Base-by-base conservation (phyloP, 2,888 invertebrate genomes). In the Drosophila emarginata region DNA sequence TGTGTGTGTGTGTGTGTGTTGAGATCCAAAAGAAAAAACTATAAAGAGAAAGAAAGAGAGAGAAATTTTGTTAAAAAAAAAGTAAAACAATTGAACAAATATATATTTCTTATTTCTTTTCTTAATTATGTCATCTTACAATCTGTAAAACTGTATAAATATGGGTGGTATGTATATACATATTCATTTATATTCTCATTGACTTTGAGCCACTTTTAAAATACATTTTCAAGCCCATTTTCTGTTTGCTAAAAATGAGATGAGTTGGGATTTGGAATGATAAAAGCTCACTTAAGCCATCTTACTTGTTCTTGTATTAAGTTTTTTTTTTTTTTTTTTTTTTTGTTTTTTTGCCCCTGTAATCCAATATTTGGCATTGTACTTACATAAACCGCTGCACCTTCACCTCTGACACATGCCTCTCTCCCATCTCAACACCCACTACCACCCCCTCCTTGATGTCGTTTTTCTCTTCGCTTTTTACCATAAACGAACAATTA, bases 341-440 rank as follows among this genome's bases (percentile, higher is more conserved):
- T 23, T 23, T 23, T 26, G 4, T 4, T 5, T 28, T 40, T 40
- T 39, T 23, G 39, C 26, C 14, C 14, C 5, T 69, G 66, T 79
- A 78, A 79, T 67, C 69, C 69, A 79, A 78, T 77, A 79, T 79
- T 79, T 78, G 77, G 64, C 77, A 74, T 79, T 79, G 79, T 59
- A 61, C 72, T 77, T 78, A 72, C 74, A 74, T 71, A 75, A 75
- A 60, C 6, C 52, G 62, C 6, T 45, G 60, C 39, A 45, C 45
- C 45, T 45, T 45, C 14, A 14, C 14, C 39, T 14, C 14, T 39
- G 39, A 5, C 26, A 26, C 26, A n/a, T 26, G 26, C 5, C 26
- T 26, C 6, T 26, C 52, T 28, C 11, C 32, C 59, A 71, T 57
- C 61, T 51, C 54, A 39, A 37, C 40, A 50, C 45, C 61, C 65